Evolutionary conservation across 2,888 invertebrate species (phyloP), one percentile per base, ranked within the genome.

Genomic region (Andrena praecox): DNA sequence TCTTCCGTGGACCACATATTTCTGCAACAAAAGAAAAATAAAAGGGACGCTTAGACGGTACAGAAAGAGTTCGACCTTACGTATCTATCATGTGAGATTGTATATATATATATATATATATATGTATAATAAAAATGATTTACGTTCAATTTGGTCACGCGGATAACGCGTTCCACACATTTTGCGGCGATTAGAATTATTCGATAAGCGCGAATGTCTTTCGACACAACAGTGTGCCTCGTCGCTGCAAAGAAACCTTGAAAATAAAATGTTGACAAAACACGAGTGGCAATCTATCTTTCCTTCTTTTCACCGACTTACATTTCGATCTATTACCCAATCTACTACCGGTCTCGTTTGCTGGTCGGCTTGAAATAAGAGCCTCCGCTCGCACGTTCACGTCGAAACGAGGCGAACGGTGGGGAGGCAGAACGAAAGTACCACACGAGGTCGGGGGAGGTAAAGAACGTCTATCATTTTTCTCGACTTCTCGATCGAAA

Each of bases 21-120:
- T 86, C 87, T 87, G 87, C 59, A 87, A 87, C 87, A 86, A 74
- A 82, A 86, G 80, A 87, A 86, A 87, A 87, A 86, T 71, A 80
- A 82, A 86, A 85, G 56, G 42, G 50, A 66, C 52, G 59, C 69
- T 84, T 83, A 84, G 82, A 78, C 33, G 27, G 7, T 12, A 60
- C 50, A 62, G 35, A 64, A 59, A 63, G 64, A 60, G 29, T 66
- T 42, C 24, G 24, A 16, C 20, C 67, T 76, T 42, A 67, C 59
- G 59, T 29, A 42, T 70, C 42, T 73, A 72, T 62, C 31, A 20
- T 42, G 42, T 52, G n/a, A 29, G n/a, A 42, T 71, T 64, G 16
- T 54, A 78, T 33, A 7, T 62, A 33, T 31, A 10, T 59, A 12
- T 31, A 10, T 59, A 12, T 59, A 35, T 62, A 20, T 33, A 29